phyloP scores from a whole-genome alignment of 2,113 vertebrate species.

The Brachyhypopomus occidentalis region DNA sequence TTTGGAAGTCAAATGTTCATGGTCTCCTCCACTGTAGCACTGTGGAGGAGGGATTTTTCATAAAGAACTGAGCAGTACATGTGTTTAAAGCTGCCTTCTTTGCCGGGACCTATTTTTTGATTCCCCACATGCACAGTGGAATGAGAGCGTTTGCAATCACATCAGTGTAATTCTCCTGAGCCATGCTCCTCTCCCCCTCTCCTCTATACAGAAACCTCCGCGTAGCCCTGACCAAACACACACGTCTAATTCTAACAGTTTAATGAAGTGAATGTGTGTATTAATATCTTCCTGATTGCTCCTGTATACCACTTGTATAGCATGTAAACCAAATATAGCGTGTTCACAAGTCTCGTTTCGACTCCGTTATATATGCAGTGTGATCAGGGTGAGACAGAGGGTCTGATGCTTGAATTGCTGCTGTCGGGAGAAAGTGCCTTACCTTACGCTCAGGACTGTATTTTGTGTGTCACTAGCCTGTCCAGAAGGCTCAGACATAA shows the following conservation, averaged over 20 bases:
- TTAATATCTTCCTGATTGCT: not conserved
- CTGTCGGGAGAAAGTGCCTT: too few relatives aligned
- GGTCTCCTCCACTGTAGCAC: constrained; percentile 42
- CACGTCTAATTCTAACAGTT: constrained; percentile 33
- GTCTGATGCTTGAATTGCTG: too few relatives aligned
- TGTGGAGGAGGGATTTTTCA: constrained; percentile 21
- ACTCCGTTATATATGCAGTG: too few relatives aligned
- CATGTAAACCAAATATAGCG: too few relatives aligned
- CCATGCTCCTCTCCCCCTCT: not conserved
- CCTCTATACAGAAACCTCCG: constrained; percentile 7
- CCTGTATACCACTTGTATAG: not conserved
- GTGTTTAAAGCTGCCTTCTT: constrained; percentile 63
- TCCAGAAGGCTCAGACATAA: not conserved
- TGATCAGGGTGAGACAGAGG: too few relatives aligned
- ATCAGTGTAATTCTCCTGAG: constrained; percentile 30
- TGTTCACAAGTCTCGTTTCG: too few relatives aligned
- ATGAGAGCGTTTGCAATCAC: constrained; percentile 29
- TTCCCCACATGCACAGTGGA: constrained; percentile 50
- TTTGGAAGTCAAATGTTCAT: constrained; percentile 57
- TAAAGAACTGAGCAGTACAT: constrained; percentile 44
- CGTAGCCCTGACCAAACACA: constrained; percentile 10
- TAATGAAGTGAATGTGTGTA: constrained; percentile 15
- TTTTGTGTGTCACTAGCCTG: not conserved
- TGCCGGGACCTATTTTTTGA: constrained; percentile 61
- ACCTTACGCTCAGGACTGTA: too few relatives aligned